Evolutionary conservation across 2,888 invertebrate genomes (phyloP).

Genomic region (Drosophila eohydei): DNA sequence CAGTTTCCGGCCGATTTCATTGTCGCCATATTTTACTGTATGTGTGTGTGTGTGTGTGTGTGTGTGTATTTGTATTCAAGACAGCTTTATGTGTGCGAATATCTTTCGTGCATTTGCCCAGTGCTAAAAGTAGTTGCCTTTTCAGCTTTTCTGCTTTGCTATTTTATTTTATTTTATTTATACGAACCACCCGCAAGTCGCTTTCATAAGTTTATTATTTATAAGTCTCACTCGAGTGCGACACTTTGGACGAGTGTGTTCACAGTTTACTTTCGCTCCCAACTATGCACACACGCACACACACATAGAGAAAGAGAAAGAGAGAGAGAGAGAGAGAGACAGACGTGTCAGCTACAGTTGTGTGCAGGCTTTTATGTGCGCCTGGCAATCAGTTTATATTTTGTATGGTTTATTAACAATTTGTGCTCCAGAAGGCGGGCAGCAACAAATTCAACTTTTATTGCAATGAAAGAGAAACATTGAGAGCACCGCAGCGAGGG

Average conservation of each 20-base stretch:
- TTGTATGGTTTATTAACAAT: conserved; percentile 71
- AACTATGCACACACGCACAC: conserved; percentile 4
- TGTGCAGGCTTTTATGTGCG: conserved; percentile 46
- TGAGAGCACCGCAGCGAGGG: background rate
- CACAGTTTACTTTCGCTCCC: conserved; percentile 38
- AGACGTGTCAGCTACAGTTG: conserved; percentile 20
- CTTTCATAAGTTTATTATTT: conserved; percentile 76
- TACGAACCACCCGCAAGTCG: conserved; percentile 41
- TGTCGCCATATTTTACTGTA: conserved; percentile 24
- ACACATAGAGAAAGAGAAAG: background rate
- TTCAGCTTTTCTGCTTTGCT: conserved; percentile 36
- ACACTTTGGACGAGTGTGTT: conserved; percentile 59
- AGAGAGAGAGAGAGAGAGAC: background rate
- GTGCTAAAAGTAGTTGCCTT: conserved; percentile 40
- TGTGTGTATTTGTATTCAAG: conserved; percentile 18
- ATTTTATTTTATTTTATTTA: conserved; percentile 63
- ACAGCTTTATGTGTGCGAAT: conserved; percentile 44
- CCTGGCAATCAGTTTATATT: conserved; percentile 67
- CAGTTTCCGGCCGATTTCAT: conserved; percentile 48
- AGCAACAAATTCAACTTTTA: conserved; percentile 60
- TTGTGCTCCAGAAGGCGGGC: conserved; percentile 45
- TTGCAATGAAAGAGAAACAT: conserved; percentile 21
- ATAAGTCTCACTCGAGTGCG: conserved; percentile 70
- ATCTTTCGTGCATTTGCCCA: conserved; percentile 42
- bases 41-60: conserved; percentile 8